phyloP scores from a whole-genome alignment of 2,797 vertebrate species.

The Crenuchus spilurus region DNA sequence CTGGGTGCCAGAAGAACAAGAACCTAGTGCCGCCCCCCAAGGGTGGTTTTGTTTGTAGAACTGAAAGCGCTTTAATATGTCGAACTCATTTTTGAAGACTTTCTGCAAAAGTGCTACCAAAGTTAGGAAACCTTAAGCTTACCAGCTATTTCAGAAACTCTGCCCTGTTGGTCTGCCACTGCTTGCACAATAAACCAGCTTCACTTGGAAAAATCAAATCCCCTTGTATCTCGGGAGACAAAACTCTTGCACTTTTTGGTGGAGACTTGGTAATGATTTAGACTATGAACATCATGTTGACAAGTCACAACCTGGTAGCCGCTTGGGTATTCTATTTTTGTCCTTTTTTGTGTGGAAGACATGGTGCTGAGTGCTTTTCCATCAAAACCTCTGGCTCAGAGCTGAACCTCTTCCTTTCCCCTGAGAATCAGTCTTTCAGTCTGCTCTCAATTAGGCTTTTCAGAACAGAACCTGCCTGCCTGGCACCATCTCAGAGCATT shows the following conservation, averaged over 20 bases:
- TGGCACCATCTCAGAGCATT: constrained; percentile 48
- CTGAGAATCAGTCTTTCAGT: constrained; percentile 53
- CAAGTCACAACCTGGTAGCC: constrained; percentile 36
- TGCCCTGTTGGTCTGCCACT: background rate
- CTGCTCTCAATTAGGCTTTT: constrained; percentile 57
- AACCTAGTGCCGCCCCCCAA: constrained; percentile 76
- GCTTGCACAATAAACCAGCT: background rate
- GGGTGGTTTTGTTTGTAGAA: constrained; percentile 69
- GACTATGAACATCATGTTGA: constrained; percentile 52
- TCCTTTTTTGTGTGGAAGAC: constrained; percentile 44
- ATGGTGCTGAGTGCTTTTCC: constrained; percentile 44
- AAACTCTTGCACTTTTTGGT: constrained; percentile 24
- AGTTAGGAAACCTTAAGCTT: background rate
- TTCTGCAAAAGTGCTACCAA: constrained; percentile 26
- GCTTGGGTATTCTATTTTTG: constrained; percentile 48
- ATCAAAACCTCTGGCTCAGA: constrained; percentile 52
- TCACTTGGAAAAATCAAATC: constrained; percentile 1
- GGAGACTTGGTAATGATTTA: constrained; percentile 48
- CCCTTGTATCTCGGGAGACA: constrained; percentile 16
- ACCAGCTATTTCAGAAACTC: background rate
- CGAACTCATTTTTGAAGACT: constrained; percentile 67
- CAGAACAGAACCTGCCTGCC: constrained; percentile 51
- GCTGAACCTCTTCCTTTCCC: constrained; percentile 53
- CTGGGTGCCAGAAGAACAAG: constrained; percentile 75
- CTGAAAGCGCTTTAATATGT: constrained; percentile 72